Evolutionary conservation across 2,797 vertebrate species (phyloP).

Genomic region (Rhynchonycteris naso): DNA sequence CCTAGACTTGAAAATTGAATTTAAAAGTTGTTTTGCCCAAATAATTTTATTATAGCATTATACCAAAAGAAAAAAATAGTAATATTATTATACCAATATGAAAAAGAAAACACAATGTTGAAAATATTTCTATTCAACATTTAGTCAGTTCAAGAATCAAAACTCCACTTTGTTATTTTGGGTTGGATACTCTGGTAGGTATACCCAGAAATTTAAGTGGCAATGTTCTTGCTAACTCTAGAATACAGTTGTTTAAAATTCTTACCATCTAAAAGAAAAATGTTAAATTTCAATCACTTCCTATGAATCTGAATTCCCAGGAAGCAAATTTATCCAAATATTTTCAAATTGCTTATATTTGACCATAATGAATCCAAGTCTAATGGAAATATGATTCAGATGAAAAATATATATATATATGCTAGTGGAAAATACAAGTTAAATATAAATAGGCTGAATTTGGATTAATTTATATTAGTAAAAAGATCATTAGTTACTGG

Average conservation of each 20-base stretch:
- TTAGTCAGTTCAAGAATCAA: background rate
- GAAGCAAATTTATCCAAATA: constrained; percentile 53
- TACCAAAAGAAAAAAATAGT: constrained; percentile 58
- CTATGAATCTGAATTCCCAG: constrained; percentile 16
- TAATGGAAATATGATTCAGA: constrained; percentile 42
- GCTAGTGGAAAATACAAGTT: background rate
- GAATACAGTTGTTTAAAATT: background rate
- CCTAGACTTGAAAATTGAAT: constrained; percentile 76
- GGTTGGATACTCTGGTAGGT: background rate
- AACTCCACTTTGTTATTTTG: background rate
- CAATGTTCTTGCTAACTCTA: constrained; percentile 10
- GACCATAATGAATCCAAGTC: background rate
- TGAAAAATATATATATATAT: background rate
- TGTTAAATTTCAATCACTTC: constrained; percentile 3
- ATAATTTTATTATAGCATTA: constrained; percentile 61
- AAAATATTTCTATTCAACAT: constrained; percentile 11
- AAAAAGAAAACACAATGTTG: constrained; percentile 44
- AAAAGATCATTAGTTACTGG: background rate
- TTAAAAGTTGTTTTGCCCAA: constrained; percentile 68
- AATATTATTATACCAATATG: constrained; percentile 54
- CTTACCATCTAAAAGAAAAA: background rate
- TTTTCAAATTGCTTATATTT: constrained; percentile 55
- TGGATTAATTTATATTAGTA: background rate
- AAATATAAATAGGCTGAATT: background rate
- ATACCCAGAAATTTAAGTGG: background rate